Evolutionary conservation across 1,140 invertebrate genomes (phyloP).

Genomic region (Tyrophagus putrescentiae): DNA sequence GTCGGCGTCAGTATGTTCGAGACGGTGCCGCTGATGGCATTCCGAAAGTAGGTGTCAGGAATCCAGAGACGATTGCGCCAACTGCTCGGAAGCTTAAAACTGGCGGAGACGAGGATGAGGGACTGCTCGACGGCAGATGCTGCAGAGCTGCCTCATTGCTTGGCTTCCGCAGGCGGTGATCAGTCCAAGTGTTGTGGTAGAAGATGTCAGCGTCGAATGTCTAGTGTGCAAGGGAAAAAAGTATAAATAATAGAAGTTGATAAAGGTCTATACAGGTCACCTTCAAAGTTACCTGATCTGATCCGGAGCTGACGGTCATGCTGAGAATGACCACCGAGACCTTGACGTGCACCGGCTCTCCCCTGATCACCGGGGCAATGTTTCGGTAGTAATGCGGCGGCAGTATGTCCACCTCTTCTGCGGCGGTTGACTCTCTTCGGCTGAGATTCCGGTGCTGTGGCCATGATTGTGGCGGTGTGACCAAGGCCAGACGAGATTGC

Average conservation of each 20-base stretch:
- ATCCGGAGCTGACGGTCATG: not conserved
- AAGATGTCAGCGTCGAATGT: constrained; percentile 7
- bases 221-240: not conserved
- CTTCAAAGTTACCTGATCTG: not conserved
- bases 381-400: not conserved
- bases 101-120: too few species aligned
- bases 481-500: too few species aligned
- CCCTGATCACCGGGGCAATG: not conserved
- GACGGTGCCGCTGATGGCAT: constrained; percentile 21
- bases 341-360: not conserved
- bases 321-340: not conserved
- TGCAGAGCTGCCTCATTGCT: not conserved
- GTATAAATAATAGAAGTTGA: too few species aligned
- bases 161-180: constrained; percentile 9
- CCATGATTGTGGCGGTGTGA: too few species aligned
- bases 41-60: constrained; percentile 27
- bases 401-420: not conserved
- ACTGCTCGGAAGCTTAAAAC: not conserved
- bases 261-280: too few species aligned
- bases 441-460: too few species aligned
- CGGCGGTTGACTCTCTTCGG: too few species aligned
- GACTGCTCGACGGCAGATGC: constrained; percentile 10
- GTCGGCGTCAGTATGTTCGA: constrained; percentile 8
- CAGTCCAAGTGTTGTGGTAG: constrained; percentile 17
- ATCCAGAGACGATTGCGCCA: constrained; percentile 25